Percentiles rank a stretch among this genome's conserved stretches.
Conservation (phyloP, 2,797 vertebrate genomes). For the Macropus fuliginosus region DNA sequence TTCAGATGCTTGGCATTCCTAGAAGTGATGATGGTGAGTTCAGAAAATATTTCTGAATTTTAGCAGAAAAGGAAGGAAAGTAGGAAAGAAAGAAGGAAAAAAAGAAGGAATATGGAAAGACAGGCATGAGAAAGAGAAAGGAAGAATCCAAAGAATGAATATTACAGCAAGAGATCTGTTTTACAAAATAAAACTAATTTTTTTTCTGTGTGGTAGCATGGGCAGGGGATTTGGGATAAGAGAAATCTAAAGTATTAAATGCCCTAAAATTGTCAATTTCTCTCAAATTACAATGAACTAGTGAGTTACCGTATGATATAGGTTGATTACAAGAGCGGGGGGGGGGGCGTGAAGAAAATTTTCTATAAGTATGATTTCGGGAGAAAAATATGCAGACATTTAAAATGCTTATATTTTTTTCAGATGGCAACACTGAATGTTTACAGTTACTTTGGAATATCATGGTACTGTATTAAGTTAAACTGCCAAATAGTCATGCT, state of each 20-base stretch:
- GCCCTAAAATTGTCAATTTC: background rate
- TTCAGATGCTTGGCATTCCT: background rate
- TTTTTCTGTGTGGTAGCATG: background rate
- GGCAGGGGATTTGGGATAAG: background rate
- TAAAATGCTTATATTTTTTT: background rate
- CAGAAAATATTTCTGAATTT: background rate
- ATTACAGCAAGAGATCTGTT: background rate
- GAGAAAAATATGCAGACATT: slow-evolving; percentile 18
- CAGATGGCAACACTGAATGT: slow-evolving; percentile 1
- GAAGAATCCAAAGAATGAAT: background rate
- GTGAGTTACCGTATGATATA: background rate
- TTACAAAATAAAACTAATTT: background rate
- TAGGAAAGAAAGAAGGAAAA: no score
- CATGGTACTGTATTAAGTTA: background rate
- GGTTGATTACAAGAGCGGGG: background rate
- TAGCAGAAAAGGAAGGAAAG: background rate
- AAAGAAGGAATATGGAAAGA: no score
- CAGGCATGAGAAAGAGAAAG: background rate
- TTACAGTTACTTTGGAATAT: slow-evolving; percentile 36
- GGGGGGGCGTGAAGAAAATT: slow-evolving; percentile 24
- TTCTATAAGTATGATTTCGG: background rate
- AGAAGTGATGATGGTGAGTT: background rate
- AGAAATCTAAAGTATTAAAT: background rate
- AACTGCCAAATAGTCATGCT: slow-evolving; percentile 1
- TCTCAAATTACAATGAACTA: background rate